These are phyloP conservation scores for Spilogale gracilis DNA, from an alignment of 2,113 vertebrate species.

Conservation along the genomic window DNA sequence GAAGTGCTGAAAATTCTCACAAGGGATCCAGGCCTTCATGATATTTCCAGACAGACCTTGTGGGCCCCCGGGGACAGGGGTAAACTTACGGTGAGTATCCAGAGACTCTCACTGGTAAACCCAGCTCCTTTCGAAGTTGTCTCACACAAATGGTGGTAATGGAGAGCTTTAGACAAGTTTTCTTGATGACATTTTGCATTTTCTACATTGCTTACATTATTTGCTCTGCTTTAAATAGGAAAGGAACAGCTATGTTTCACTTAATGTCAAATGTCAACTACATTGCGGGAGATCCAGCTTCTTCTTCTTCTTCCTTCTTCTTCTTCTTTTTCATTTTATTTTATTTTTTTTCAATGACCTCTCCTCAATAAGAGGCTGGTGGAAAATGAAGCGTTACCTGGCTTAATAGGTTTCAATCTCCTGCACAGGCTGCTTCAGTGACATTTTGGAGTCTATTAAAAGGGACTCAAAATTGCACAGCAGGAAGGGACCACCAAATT, in stretches of 20 bases:
- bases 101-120: background rate
- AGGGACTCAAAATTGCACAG: constrained; percentile 56
- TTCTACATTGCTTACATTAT: background rate
- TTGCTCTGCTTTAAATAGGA: background rate
- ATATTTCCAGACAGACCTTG: constrained; percentile 60
- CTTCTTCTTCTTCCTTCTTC: background rate
- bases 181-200: constrained; percentile 4
- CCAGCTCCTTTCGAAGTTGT: background rate
- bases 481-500: constrained; percentile 63
- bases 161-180: background rate
- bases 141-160: background rate
- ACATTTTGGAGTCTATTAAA: constrained; percentile 76
- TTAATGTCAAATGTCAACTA: constrained; percentile 69
- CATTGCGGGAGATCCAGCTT: constrained; percentile 2
- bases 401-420: constrained; percentile 79
- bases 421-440: background rate
- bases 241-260: constrained; percentile 44
- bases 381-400: constrained; percentile 76
- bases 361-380: constrained; percentile 44
- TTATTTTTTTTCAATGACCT: background rate
- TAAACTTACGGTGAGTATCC: background rate
- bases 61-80: background rate
- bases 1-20: constrained; percentile 58
- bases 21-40: constrained; percentile 47
- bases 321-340: background rate